phyloP scores from a whole-genome alignment of 2,797 vertebrate species.

The Petrocephalus schoutedeni region DNA sequence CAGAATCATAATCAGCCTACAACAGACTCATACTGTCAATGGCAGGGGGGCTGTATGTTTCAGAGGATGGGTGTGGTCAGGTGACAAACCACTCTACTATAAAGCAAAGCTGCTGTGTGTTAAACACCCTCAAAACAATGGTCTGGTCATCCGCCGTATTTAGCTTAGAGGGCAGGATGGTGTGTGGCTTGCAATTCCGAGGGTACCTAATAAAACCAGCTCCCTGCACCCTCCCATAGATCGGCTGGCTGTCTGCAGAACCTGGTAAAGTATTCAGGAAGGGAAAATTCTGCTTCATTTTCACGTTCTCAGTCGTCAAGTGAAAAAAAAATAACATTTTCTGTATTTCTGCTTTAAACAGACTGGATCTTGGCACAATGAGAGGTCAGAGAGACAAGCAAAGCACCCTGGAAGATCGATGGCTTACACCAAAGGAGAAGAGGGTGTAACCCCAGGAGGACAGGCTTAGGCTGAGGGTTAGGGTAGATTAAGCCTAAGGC shows the following conservation, averaged over 20 bases:
- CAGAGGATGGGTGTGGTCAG: neutral
- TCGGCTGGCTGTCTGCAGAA: neutral
- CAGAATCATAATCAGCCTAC: neutral
- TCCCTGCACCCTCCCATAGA: neutral
- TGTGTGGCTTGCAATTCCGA: neutral
- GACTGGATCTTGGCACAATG: constrained; percentile 47
- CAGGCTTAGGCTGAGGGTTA: constrained; percentile 20
- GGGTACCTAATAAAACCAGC: neutral
- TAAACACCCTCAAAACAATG: neutral
- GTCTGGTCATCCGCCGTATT: neutral
- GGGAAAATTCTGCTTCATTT: neutral
- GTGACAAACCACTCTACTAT: neutral
- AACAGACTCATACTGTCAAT: neutral
- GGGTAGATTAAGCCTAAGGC: constrained; percentile 40
- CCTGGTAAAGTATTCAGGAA: neutral
- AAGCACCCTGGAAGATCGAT: constrained; percentile 33
- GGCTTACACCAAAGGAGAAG: constrained; percentile 25
- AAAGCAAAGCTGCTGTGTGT: neutral
- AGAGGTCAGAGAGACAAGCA: constrained; percentile 37
- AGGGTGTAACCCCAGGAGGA: constrained; percentile 1
- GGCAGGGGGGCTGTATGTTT: neutral
- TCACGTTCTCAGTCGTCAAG: neutral
- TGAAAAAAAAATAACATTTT: neutral
- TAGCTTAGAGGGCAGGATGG: neutral
- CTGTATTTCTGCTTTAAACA: constrained; percentile 41